These are phyloP conservation scores for Drosophila carrolli DNA, from an alignment of 1,140 invertebrate species.

Conservation along the genomic window DNA sequence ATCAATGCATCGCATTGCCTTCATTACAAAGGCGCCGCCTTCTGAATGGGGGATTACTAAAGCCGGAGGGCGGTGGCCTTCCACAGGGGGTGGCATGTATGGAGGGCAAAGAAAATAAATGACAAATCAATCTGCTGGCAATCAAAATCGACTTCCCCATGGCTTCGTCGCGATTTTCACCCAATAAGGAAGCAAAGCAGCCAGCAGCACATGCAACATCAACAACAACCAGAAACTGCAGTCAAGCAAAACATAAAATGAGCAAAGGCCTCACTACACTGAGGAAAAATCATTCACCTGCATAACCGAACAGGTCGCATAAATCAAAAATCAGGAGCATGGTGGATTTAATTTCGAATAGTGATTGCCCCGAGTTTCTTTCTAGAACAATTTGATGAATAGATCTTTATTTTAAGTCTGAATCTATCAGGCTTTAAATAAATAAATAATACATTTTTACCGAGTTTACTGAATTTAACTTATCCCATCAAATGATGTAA, in stretches of 20 bases:
- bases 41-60: conserved; percentile 24
- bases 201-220: conserved; percentile 49
- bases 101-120: conserved; percentile 22
- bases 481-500: conserved; percentile 2
- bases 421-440: conserved; percentile 4
- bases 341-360: conserved; percentile 8
- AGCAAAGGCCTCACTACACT: conserved; percentile 20
- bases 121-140: conserved; percentile 79
- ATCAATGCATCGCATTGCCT: conserved; percentile 44
- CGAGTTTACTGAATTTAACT: conserved; percentile 8
- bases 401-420: conserved; percentile 30
- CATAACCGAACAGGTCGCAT: neutral
- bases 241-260: conserved; percentile 65
- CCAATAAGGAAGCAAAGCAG: conserved; percentile 79
- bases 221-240: conserved; percentile 75
- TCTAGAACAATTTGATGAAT: conserved; percentile 24
- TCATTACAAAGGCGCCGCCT: conserved; percentile 47
- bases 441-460: conserved; percentile 42
- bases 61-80: conserved; percentile 4
- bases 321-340: conserved; percentile 4
- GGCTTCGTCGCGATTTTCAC: conserved; percentile 67
- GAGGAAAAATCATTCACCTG: conserved; percentile 4
- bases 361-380: neutral
- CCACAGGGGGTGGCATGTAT: neutral
- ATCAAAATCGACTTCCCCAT: conserved; percentile 73